phyloP scores from a whole-genome alignment of 2,113 vertebrate genomes.

The Mesocricetus auratus region DNA sequence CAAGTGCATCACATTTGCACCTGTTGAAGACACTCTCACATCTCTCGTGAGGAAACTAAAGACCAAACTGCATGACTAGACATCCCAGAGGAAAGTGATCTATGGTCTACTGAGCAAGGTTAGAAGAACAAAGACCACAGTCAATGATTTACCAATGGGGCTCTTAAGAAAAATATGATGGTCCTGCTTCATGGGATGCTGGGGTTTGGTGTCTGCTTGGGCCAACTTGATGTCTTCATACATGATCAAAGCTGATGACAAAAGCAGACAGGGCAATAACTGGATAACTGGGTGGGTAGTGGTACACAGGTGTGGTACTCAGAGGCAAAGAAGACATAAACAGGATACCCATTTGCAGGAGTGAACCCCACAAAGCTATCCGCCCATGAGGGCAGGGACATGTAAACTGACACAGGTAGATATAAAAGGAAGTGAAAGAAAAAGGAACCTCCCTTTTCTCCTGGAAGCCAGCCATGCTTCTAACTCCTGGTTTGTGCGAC shows the following conservation, averaged over 20 bases:
- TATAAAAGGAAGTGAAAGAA: too few species aligned
- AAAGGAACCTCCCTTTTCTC: too few species aligned
- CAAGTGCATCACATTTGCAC: background rate
- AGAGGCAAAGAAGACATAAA: background rate
- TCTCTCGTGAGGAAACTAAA: background rate
- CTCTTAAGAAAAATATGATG: background rate
- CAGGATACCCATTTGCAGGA: background rate
- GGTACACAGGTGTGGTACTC: background rate
- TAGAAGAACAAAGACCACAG: background rate
- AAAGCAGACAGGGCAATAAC: too few species aligned
- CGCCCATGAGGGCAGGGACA: too few species aligned
- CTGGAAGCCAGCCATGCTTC: too few species aligned
- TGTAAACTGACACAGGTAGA: too few species aligned
- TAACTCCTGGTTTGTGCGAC: too few species aligned
- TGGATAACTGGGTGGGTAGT: too few species aligned
- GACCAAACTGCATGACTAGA: background rate
- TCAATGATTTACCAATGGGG: background rate
- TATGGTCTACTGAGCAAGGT: background rate
- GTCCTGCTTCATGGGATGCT: background rate
- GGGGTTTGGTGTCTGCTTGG: background rate
- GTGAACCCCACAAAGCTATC: too few species aligned
- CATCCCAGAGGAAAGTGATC: background rate
- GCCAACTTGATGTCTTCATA: background rate
- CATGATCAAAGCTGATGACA: background rate
- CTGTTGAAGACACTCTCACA: background rate